Conservation (phyloP, 2,888 invertebrate species). For the Autographa gamma region DNA sequence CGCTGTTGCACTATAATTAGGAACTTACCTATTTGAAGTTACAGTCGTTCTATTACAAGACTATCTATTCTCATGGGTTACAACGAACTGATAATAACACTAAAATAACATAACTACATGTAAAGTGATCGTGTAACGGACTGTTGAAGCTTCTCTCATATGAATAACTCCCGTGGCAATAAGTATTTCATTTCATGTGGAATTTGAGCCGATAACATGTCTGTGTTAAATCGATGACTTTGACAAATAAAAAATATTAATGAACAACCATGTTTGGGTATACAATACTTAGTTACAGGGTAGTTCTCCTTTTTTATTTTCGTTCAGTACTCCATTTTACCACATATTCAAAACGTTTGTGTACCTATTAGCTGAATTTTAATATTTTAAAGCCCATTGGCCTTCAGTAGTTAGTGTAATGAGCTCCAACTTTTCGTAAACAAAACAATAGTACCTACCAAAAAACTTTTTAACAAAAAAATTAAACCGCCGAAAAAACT, state of each 20-base stretch:
- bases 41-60: no score
- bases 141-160: neutral
- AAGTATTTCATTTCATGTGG: neutral
- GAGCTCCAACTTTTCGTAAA: conserved; percentile 7
- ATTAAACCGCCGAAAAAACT: no score
- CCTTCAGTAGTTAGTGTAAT: conserved; percentile 3
- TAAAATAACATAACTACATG: neutral
- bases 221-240: neutral
- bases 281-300: no score
- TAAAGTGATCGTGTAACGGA: neutral
- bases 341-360: neutral
- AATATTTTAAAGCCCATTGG: neutral
- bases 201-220: neutral
- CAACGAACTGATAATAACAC: no score
- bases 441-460: conserved; percentile 5
- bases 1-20: neutral
- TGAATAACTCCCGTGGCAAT: neutral
- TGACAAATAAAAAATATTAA: neutral
- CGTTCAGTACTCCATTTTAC: no score
- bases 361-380: neutral
- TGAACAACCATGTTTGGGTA: no score
- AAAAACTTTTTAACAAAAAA: no score
- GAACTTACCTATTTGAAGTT: neutral
- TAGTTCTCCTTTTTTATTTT: no score
- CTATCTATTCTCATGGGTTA: no score